Evolutionary conservation across 2,113 vertebrate genomes (phyloP).

Genomic region (Leptobrachium ailaonicum): DNA sequence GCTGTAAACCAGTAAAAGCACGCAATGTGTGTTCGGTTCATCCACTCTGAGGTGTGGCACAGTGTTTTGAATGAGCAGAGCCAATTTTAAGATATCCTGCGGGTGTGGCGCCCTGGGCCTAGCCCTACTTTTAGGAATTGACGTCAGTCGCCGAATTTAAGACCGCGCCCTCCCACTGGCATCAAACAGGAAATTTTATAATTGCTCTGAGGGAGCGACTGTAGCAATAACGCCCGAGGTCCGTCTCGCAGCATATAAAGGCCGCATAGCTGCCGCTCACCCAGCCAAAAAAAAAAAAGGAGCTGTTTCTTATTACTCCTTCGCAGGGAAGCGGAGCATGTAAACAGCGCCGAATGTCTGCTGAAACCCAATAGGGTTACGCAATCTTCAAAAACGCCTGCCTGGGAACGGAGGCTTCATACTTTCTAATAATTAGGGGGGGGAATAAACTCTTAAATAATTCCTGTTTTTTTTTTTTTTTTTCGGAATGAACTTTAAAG

Average conservation of each 20-base stretch:
- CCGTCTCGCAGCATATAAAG: conserved; percentile 51
- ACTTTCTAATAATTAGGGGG: background rate
- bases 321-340: conserved; percentile 37
- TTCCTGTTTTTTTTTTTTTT: background rate
- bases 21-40: conserved; percentile 3
- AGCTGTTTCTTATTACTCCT: conserved; percentile 40
- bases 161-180: conserved; percentile 56
- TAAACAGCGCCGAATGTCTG: conserved; percentile 12
- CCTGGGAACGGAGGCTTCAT: conserved; percentile 40
- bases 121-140: conserved; percentile 61
- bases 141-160: conserved; percentile 48
- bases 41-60: conserved; percentile 27
- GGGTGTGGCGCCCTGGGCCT: conserved; percentile 55
- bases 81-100: conserved; percentile 55
- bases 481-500: background rate
- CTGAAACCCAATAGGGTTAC: conserved; percentile 16
- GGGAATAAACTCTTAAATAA: conserved; percentile 9
- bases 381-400: background rate
- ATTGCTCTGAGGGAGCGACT: conserved; percentile 59
- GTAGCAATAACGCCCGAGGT: conserved; percentile 53
- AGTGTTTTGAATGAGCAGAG: conserved; percentile 56
- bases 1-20: too few species aligned
- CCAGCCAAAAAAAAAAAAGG: conserved; percentile 6
- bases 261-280: conserved; percentile 1
- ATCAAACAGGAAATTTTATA: conserved; percentile 62